Evolutionary conservation across 2,888 invertebrate genomes (phyloP).

Genomic region (Gandaritis pyraliata): DNA sequence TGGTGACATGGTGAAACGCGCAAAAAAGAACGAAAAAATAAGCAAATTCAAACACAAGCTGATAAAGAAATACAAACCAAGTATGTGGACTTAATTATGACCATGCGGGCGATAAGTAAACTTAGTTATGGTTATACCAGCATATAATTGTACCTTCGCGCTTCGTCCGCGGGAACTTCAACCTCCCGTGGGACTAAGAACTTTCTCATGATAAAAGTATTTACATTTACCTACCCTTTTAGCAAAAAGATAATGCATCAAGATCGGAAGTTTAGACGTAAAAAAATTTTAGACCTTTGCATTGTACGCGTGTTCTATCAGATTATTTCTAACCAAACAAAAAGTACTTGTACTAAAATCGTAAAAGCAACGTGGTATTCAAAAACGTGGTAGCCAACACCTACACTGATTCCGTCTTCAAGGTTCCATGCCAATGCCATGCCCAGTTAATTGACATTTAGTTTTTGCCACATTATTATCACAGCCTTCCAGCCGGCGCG

Average conservation of each 20-base stretch:
- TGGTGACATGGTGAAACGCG: constrained; percentile 62
- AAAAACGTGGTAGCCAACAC: constrained; percentile 60
- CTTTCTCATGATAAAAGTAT: background rate
- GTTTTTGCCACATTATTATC: constrained; percentile 48
- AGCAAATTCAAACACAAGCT: constrained; percentile 74
- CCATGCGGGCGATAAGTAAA: constrained; percentile 31
- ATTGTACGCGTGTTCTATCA: background rate
- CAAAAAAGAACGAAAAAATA: constrained; percentile 70
- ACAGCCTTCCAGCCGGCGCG: constrained; percentile 42
- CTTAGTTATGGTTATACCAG: background rate
- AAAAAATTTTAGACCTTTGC: background rate
- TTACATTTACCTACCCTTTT: too few species aligned
- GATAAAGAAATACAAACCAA: constrained; percentile 72
- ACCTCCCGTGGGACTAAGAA: background rate
- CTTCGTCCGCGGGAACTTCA: background rate
- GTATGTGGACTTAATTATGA: constrained; percentile 49
- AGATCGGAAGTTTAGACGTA: background rate
- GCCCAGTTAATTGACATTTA: constrained; percentile 58
- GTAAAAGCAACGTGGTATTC: constrained; percentile 47
- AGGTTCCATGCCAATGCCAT: constrained; percentile 58
- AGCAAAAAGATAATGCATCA: background rate
- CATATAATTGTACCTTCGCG: background rate
- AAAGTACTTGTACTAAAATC: background rate
- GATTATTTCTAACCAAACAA: background rate
- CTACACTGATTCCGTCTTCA: constrained; percentile 58